Conservation (phyloP, 2,797 vertebrate species). For the Stomatorhinus walkeri region DNA sequence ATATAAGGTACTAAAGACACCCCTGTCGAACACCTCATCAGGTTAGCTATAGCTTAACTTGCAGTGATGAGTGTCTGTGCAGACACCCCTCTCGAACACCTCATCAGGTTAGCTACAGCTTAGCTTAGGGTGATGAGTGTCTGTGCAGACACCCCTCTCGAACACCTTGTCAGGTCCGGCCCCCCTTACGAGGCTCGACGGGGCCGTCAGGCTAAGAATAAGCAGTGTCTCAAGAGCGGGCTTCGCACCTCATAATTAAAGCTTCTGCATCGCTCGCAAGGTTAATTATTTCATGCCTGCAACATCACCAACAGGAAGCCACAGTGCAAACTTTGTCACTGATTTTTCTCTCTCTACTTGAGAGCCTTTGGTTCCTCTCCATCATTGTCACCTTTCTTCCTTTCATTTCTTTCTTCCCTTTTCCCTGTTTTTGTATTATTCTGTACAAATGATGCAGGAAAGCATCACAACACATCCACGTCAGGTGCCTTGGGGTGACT, state of each 20-base stretch:
- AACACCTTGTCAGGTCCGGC: neutral
- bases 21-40: too few species aligned
- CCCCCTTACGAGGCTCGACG: neutral
- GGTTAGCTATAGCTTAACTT: neutral
- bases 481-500: neutral
- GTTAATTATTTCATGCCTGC: slow-evolving; percentile 40
- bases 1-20: neutral
- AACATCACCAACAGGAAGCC: neutral
- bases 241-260: slow-evolving; percentile 32
- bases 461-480: neutral
- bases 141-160: neutral
- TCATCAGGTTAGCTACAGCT: neutral
- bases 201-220: slow-evolving; percentile 11
- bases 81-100: too few species aligned
- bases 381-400: neutral
- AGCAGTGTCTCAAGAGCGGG: neutral
- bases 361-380: neutral
- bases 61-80: too few species aligned
- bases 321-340: neutral
- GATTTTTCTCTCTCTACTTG: neutral
- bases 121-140: neutral
- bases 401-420: neutral
- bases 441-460: neutral
- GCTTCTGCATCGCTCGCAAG: slow-evolving; percentile 30
- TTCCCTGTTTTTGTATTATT: neutral